A percentile compares a stretch with the other conserved stretches of the same genome.
Evolutionary conservation across 1,140 invertebrate species (phyloP).

Genomic region (Piezodorus guildinii): DNA sequence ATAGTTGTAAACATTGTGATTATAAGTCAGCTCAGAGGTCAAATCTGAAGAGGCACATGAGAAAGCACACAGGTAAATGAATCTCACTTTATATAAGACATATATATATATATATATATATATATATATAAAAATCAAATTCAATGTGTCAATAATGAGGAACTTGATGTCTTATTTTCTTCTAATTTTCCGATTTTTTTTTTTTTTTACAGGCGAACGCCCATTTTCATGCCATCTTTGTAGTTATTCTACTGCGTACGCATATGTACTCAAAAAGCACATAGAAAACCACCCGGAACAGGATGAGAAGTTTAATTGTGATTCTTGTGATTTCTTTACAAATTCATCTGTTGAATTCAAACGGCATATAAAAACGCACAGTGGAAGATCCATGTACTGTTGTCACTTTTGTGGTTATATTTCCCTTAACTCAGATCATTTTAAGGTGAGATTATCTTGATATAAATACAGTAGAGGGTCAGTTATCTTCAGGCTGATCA

Average conservation of each 20-base stretch:
- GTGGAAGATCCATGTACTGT: conserved; percentile 41
- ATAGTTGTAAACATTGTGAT: conserved; percentile 26
- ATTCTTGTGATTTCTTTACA: background rate
- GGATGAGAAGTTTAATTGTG: conserved; percentile 4
- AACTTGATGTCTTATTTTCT: too few relatives aligned
- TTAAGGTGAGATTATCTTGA: conserved; percentile 32
- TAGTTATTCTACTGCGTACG: conserved; percentile 38
- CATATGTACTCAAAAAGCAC: conserved; percentile 5
- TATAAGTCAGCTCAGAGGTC: conserved; percentile 4
- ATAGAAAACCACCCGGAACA: conserved; percentile 1
- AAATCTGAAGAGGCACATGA: conserved; percentile 28
- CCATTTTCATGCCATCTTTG: conserved; percentile 43
- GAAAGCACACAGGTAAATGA: conserved; percentile 36
- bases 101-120: too few relatives aligned
- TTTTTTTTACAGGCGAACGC: conserved; percentile 33
- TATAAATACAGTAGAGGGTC: conserved; percentile 37
- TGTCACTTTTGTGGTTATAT: conserved; percentile 59
- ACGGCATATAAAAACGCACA: conserved; percentile 25
- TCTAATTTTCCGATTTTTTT: background rate
- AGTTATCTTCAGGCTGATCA: too few relatives aligned
- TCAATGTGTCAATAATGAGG: too few relatives aligned
- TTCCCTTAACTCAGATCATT: background rate
- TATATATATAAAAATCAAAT: too few relatives aligned
- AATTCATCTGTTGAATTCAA: background rate
- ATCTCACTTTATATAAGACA: too few relatives aligned